Evolutionary conservation across 2,888 invertebrate genomes (phyloP).

Genomic region (Habrosyne pyritoides): DNA sequence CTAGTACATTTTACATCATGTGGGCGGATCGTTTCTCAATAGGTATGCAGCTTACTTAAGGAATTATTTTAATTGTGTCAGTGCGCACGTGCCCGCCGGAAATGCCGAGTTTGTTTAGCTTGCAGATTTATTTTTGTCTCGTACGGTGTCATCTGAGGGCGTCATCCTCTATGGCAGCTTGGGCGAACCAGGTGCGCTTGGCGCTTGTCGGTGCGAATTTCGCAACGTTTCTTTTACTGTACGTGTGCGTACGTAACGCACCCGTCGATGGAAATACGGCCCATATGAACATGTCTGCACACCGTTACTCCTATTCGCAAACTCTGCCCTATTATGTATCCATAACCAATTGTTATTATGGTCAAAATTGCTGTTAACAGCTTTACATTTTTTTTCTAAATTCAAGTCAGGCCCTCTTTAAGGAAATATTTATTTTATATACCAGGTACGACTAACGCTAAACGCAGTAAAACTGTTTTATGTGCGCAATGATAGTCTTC

Average conservation of each 20-base stretch:
- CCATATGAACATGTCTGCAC: slow-evolving; percentile 44
- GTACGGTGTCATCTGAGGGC: slow-evolving; percentile 73
- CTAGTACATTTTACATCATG: slow-evolving; percentile 8
- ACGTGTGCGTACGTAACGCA: slow-evolving; percentile 29
- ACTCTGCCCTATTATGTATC: too few species aligned
- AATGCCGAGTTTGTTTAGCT: slow-evolving; percentile 77
- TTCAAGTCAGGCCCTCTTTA: too few species aligned
- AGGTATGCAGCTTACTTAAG: slow-evolving; percentile 36
- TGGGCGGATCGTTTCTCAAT: slow-evolving; percentile 4
- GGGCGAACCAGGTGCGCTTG: slow-evolving; percentile 52
- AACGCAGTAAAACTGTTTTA: too few species aligned
- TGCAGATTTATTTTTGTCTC: slow-evolving; percentile 78
- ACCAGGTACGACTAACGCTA: too few species aligned
- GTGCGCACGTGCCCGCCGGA: slow-evolving; percentile 70
- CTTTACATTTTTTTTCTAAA: too few species aligned
- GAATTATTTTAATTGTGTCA: slow-evolving; percentile 67
- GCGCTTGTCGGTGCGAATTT: slow-evolving; percentile 66
- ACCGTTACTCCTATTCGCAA: too few species aligned
- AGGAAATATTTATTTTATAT: too few species aligned
- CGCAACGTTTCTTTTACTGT: slow-evolving; percentile 46
- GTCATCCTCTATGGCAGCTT: slow-evolving; percentile 66
- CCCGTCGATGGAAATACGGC: slow-evolving; percentile 58
- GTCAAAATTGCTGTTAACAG: too few species aligned
- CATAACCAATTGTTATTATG: too few species aligned
- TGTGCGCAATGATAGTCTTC: too few species aligned